phyloP scores from a whole-genome alignment of 2,113 vertebrate genomes.

The Heterocephalus glaber region DNA sequence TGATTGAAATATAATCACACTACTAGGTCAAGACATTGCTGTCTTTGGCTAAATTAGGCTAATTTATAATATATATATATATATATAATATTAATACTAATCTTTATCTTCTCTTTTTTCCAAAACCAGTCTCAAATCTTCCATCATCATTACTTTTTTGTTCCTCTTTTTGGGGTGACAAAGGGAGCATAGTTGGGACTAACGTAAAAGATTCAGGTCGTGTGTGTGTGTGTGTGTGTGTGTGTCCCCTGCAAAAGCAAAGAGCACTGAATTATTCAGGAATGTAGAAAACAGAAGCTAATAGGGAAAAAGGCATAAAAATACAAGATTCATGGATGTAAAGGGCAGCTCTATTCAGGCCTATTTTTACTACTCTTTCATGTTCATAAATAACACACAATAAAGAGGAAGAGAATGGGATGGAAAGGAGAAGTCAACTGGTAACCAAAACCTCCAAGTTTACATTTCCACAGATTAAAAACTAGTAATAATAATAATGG shows the following conservation, averaged over 20 bases:
- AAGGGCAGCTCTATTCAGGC: neutral
- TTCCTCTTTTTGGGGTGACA: neutral
- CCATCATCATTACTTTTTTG: neutral
- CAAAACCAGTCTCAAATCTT: neutral
- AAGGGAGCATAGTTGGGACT: neutral
- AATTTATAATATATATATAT: no score
- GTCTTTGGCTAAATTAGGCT: neutral
- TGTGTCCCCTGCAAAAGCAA: neutral
- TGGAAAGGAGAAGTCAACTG: conserved; percentile 54
- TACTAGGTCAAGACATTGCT: neutral
- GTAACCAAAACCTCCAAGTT: conserved; percentile 52
- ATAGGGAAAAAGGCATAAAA: conserved; percentile 10
- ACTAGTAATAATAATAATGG: neutral
- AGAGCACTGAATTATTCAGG: neutral
- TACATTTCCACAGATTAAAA: neutral
- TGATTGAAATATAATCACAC: neutral
- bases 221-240: neutral
- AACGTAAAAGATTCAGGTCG: neutral
- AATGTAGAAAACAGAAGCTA: neutral
- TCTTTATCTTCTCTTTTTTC: neutral
- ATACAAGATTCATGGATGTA: neutral
- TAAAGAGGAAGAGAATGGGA: conserved; percentile 57
- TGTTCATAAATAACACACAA: conserved; percentile 24
- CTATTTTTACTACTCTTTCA: conserved; percentile 10
- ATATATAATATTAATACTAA: neutral